Base-by-base conservation (phyloP, 2,888 invertebrate species). In the Pheosia tremula region DNA sequence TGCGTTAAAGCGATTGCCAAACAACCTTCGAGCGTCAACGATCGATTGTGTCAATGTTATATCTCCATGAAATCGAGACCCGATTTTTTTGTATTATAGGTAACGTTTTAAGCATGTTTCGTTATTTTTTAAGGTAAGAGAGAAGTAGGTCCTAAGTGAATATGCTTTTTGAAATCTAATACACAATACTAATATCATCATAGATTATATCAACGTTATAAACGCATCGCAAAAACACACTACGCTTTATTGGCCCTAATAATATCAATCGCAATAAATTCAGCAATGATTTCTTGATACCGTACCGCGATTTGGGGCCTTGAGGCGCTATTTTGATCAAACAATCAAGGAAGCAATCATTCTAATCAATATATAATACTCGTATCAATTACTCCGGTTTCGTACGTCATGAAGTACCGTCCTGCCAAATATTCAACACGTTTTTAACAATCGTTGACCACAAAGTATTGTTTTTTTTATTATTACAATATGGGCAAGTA, bases 351-450 rank as follows among this genome's bases (percentile, higher is more conserved):
- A 64, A 71, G 56, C 43, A 38, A 55, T 61, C 7, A 49, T 36
- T 61, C 13, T 13, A 50, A 57, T 58, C 45, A 39, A 49, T 66
- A 59, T 11, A 53, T 52, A 55, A 59, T n/a, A 57, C 54, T 58
- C 39, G 43, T 62, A 60, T 62, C 58, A 64, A 67, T 69, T 60
- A 67, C 66, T 68, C 69, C 62, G 64, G 64, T 70, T 72, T 56
- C 55, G 60, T 47, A 57, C 67, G 66, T 72, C 68, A 72, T 49
- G 67, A 56, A 64, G 61, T 37, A 54, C 58, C 57, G 52, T 41
- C 56, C 67, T 84, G 86, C 84, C 86, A 85, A 85, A 66, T 74
- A 65, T 72, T 78, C 71, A 80, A 81, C 71, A 77, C 61, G 78
- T 79, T 79, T 77, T 76, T 72, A 83, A 73, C 75, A 72, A 67